Evolutionary conservation across 2,113 vertebrate species (phyloP).

Genomic region (Cottus gobio): DNA sequence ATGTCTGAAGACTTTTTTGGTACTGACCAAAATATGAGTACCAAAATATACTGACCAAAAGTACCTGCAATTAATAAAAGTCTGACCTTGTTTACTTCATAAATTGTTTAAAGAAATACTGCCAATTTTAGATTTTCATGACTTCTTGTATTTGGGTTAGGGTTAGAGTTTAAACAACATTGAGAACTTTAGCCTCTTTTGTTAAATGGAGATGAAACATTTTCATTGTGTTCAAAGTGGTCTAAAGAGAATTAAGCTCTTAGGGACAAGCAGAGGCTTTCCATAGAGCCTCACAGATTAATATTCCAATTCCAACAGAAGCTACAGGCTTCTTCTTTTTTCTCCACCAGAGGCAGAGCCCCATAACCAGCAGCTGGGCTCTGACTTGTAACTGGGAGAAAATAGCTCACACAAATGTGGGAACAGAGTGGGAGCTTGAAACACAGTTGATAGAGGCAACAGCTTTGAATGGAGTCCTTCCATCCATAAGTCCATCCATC

Average conservation of each 20-base stretch:
- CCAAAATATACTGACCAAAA: too few species aligned
- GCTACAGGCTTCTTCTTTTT: background rate
- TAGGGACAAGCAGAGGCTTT: conserved; percentile 17
- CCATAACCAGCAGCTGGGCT: conserved; percentile 48
- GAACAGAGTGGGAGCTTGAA: background rate
- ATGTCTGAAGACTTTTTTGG: too few species aligned
- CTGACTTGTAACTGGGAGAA: conserved; percentile 26
- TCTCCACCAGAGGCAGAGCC: conserved; percentile 26
- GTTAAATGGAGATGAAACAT: background rate
- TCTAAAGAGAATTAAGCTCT: background rate
- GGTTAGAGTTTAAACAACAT: background rate
- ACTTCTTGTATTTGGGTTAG: background rate
- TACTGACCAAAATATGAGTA: too few species aligned
- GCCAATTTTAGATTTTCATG: background rate
- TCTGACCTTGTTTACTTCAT: too few species aligned
- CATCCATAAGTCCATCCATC: too few species aligned
- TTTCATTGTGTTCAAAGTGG: background rate
- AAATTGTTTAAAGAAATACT: too few species aligned
- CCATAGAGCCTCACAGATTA: conserved; percentile 6
- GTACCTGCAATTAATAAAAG: too few species aligned
- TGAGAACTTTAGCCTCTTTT: background rate
- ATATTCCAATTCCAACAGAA: conserved; percentile 27
- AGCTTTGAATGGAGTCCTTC: conserved; percentile 6
- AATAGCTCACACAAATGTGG: conserved; percentile 16
- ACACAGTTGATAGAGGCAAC: background rate